Evolutionary conservation across 1,140 invertebrate species (phyloP).

Genomic region (Lordiphosa mommai): DNA sequence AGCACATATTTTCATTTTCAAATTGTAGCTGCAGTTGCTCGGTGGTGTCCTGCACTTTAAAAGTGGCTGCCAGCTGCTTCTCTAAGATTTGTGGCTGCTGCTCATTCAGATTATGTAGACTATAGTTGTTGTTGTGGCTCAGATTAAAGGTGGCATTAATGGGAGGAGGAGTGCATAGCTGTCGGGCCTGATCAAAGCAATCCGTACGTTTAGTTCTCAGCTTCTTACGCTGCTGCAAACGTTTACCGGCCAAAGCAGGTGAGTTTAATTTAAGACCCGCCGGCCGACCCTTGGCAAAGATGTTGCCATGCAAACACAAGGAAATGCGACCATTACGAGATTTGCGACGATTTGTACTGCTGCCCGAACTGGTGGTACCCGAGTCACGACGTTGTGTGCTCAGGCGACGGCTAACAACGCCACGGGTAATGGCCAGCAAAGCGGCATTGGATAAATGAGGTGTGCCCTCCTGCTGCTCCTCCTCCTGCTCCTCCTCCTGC

Average conservation of each 20-base stretch:
- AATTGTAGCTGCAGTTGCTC: conserved; percentile 24
- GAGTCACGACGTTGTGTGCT: neutral
- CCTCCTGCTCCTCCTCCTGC: neutral
- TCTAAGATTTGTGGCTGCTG: conserved; percentile 2
- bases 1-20: conserved; percentile 17
- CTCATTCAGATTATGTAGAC: conserved; percentile 23
- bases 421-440: conserved; percentile 10
- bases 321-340: conserved; percentile 8
- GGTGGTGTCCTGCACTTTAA: conserved; percentile 4
- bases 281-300: conserved; percentile 19
- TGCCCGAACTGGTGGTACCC: conserved; percentile 6
- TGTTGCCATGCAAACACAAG: conserved; percentile 30
- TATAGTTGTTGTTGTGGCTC: conserved; percentile 32
- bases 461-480: conserved; percentile 17
- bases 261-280: neutral
- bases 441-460: conserved; percentile 25
- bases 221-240: conserved; percentile 21
- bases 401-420: neutral
- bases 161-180: conserved; percentile 7
- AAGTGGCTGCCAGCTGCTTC: conserved; percentile 15
- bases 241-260: neutral
- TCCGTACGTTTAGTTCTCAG: conserved; percentile 22
- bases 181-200: conserved; percentile 33
- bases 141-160: conserved; percentile 23
- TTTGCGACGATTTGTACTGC: conserved; percentile 7